Conservation (phyloP, 2,888 invertebrate genomes). For the Torymus auratus region DNA sequence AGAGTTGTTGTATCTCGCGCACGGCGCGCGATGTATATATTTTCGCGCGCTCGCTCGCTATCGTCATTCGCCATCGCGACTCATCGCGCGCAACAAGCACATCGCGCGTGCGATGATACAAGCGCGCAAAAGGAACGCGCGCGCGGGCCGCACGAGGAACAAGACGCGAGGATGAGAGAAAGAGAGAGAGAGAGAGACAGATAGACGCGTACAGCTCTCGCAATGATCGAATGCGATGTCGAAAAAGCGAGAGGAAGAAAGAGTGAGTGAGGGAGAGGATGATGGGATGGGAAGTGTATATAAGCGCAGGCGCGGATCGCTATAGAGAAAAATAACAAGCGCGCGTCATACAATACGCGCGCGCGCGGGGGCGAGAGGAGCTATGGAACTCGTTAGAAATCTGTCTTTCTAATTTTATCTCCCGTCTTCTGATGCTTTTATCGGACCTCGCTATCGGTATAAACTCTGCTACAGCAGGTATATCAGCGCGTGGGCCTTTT, state of each 20-base stretch:
- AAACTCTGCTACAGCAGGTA: too few relatives aligned
- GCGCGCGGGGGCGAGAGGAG: conserved; percentile 4
- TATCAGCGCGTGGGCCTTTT: background rate
- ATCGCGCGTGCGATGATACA: background rate
- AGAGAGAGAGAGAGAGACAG: background rate
- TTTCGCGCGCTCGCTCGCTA: conserved; percentile 1
- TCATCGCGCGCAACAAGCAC: conserved; percentile 44
- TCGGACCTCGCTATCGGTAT: conserved; percentile 20
- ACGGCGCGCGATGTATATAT: conserved; percentile 20
- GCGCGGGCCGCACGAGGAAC: too few relatives aligned
- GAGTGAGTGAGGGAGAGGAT: background rate
- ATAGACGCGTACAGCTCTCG: conserved; percentile 34
- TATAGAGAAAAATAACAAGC: conserved; percentile 15
- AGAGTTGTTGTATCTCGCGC: conserved; percentile 15
- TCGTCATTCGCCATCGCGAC: conserved; percentile 47
- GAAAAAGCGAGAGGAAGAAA: conserved; percentile 29
- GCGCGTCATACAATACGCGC: conserved; percentile 30
- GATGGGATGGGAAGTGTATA: too few relatives aligned
- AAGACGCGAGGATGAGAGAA: conserved; percentile 5
- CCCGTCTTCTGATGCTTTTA: conserved; percentile 31
- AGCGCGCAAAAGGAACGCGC: too few relatives aligned
- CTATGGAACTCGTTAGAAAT: conserved; percentile 42
- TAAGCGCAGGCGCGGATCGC: too few relatives aligned
- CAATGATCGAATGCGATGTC: conserved; percentile 52
- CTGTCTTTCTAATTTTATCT: conserved; percentile 50